phyloP scores from a whole-genome alignment of 2,113 vertebrate genomes.

The Gymnobelideus leadbeateri region DNA sequence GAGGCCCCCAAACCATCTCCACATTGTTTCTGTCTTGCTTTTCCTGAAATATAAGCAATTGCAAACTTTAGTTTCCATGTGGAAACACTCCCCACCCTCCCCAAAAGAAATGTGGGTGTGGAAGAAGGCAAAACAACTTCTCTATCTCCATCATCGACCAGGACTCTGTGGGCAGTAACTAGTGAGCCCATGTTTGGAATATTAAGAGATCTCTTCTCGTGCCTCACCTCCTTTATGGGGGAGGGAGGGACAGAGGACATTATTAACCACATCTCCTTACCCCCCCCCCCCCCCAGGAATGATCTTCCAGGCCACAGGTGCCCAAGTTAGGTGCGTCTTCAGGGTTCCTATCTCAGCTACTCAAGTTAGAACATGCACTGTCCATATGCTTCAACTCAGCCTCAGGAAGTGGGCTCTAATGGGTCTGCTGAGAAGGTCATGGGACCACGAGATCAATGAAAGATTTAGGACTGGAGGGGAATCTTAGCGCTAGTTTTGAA shows the following conservation, averaged over 20 bases:
- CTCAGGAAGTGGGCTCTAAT: not conserved
- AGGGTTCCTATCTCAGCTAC: not conserved
- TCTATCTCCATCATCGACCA: not conserved
- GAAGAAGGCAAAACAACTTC: constrained; percentile 57
- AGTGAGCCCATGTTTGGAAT: constrained; percentile 58
- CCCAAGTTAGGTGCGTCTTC: not conserved
- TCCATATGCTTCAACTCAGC: not conserved
- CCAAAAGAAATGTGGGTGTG: constrained; percentile 69
- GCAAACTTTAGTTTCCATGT: constrained; percentile 75
- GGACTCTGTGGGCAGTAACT: constrained; percentile 40
- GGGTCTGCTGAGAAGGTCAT: not conserved
- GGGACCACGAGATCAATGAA: not conserved
- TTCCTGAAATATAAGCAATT: constrained; percentile 76
- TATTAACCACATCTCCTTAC: not conserved
- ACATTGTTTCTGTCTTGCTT: constrained; percentile 77
- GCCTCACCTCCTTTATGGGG: not conserved
- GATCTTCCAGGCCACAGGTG: not conserved
- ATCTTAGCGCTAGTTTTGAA: not conserved
- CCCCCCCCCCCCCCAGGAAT: not conserved
- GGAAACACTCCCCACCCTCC: constrained; percentile 70
- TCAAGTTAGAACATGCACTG: not conserved
- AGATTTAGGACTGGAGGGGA: not conserved
- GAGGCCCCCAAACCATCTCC: constrained; percentile 67
- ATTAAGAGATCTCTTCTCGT: constrained; percentile 41
- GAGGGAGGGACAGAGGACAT: not conserved